Evolutionary conservation across 2,888 invertebrate species (phyloP), one percentile per base, ranked within the genome.

Genomic region (Cephus nigrinus): DNA sequence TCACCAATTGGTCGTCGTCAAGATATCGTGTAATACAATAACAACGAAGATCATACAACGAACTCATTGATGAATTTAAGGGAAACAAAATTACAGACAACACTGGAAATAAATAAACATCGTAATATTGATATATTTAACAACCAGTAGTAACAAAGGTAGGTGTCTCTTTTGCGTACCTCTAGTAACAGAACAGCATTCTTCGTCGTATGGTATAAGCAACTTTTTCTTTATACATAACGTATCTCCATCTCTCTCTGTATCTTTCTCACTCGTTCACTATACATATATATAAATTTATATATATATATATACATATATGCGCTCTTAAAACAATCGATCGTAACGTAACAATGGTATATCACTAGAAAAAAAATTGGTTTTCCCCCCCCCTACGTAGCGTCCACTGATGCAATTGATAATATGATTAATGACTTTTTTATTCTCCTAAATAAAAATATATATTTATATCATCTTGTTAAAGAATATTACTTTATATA

Each of bases 111-210:
- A 81, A 80, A 78, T 78, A 79, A 82, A 83, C 80, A 82, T 82
- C 79, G 55, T 75, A 79, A 73, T 78, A 81, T 85, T 55, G 81
- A 86, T 87, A 85, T 88, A 88, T 89, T 88, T 87, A 88, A 89
- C 89, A 88, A 89, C 87, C 88, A 88, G 86, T 88, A 85, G 86
- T 89, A 89, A 89, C 89, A 89, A 89, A 89, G 88, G 88, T 87
- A 87, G 83, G 82, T 88, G 82, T 87, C 82, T 88, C 85, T 86
- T 84, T 86, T 83, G 84, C 83, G 79, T 83, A 85, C 81, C 85
- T 85, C 85, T 85, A 86, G 84, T 84, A 87, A 87, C 86, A 82
- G 82, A 87, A 88, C 86, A 87, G 82, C 77, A 73, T 78, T 79
- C 72, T 73, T 73, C 12, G 23, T 73, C 33, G n/a, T 35, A 79